Conservation (phyloP, 2,797 vertebrate species). For the Cetoscarus ocellatus region DNA sequence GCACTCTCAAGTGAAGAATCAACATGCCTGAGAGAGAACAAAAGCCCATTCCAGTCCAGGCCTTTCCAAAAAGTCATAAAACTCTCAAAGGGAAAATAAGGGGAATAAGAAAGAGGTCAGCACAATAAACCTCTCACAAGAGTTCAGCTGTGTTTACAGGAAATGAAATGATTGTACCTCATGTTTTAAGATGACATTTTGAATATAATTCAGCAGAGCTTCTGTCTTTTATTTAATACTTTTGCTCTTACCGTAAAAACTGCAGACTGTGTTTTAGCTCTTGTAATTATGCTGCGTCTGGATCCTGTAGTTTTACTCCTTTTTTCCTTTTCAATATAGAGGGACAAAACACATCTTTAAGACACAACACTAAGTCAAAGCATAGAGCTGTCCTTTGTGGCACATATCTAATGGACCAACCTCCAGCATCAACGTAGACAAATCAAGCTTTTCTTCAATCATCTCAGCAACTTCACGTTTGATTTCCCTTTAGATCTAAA, state of each 20-base stretch:
- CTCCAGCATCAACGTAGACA: background rate
- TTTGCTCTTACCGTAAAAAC: background rate
- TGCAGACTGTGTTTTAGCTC: background rate
- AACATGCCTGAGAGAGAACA: slow-evolving; percentile 55
- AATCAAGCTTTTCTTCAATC: slow-evolving; percentile 16
- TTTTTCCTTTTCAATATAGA: background rate
- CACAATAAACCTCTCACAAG: slow-evolving; percentile 21
- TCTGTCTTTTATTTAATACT: background rate
- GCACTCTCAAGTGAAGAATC: slow-evolving; percentile 58
- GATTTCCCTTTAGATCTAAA: slow-evolving; percentile 18
- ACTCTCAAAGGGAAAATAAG: slow-evolving; percentile 28
- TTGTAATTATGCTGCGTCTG: background rate
- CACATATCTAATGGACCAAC: slow-evolving; percentile 3
- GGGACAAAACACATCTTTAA: background rate
- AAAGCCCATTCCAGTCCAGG: slow-evolving; percentile 58
- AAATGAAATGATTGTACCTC: slow-evolving; percentile 28
- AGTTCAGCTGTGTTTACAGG: slow-evolving; percentile 27
- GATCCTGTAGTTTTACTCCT: background rate
- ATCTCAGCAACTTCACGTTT: background rate
- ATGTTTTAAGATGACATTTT: slow-evolving; percentile 38
- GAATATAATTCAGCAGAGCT: slow-evolving; percentile 1
- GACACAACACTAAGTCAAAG: slow-evolving; percentile 3
- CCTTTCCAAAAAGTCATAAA: slow-evolving; percentile 56
- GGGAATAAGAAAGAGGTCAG: slow-evolving; percentile 1
- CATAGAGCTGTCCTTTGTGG: slow-evolving; percentile 8